A percentile compares a stretch with the other conserved stretches of the same genome.
These are phyloP conservation scores for Sphaerophoria rueppellii DNA, from an alignment of 2,888 invertebrate species.

Conservation along the genomic window DNA sequence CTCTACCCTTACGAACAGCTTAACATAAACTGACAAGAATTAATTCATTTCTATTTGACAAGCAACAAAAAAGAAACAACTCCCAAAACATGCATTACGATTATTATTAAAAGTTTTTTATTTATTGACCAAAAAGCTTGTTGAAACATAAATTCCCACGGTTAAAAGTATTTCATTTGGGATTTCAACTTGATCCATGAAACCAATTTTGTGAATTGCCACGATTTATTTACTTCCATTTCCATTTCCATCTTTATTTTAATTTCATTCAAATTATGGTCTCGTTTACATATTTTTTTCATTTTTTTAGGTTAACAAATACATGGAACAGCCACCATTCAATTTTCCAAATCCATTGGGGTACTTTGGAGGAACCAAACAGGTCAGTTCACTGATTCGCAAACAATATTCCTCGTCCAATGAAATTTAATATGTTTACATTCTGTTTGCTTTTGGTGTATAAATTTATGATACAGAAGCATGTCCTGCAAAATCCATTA, in stretches of 20 bases:
- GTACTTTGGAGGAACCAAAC: conserved; percentile 88
- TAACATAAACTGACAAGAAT: too few species aligned
- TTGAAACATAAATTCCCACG: not conserved
- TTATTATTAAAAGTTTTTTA: too few species aligned
- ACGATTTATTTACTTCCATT: conserved; percentile 8
- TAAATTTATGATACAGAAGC: conserved; percentile 11
- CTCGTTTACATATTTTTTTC: conserved; percentile 75
- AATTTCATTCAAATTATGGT: conserved; percentile 16
- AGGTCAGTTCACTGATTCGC: conserved; percentile 82
- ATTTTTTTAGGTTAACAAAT: conserved; percentile 87
- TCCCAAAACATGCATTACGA: too few species aligned
- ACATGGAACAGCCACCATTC: conserved; percentile 93
- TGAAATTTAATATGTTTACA: conserved; percentile 2
- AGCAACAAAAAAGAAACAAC: too few species aligned
- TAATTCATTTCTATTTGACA: too few species aligned
- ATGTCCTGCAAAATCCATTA: conserved; percentile 33
- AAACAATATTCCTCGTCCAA: not conserved
- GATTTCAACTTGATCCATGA: not conserved
- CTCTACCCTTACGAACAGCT: too few species aligned
- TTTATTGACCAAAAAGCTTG: not conserved
- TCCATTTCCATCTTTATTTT: conserved; percentile 6
- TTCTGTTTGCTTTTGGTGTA: conserved; percentile 2
- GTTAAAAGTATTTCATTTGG: not conserved
- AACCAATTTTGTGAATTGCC: not conserved
- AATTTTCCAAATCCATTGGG: conserved; percentile 92